phyloP scores from a whole-genome alignment of 2,113 vertebrate species.

The Phalacrocorax pelagicus region DNA sequence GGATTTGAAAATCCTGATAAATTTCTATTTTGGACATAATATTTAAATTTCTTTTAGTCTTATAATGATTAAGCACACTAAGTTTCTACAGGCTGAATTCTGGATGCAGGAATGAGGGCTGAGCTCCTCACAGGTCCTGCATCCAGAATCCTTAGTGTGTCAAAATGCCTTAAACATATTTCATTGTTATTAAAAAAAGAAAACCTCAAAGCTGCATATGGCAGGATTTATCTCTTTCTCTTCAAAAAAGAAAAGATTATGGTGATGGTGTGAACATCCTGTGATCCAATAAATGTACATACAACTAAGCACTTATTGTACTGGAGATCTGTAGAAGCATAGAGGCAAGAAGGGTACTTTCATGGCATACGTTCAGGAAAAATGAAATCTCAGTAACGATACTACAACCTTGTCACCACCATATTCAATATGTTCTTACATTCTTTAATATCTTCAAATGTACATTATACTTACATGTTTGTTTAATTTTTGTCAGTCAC shows the following conservation, averaged over 20 bases:
- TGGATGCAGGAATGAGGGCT: background rate
- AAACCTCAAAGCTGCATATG: background rate
- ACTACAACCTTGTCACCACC: background rate
- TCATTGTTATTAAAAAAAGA: background rate
- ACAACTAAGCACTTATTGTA: background rate
- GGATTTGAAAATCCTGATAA: background rate
- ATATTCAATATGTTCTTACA: background rate
- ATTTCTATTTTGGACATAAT: background rate
- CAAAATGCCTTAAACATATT: background rate
- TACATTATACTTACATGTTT: background rate
- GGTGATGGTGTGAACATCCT: fast-evolving
- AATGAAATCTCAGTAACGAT: background rate
- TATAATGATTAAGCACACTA: background rate
- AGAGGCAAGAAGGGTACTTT: background rate
- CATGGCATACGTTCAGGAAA: background rate
- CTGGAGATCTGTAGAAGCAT: background rate
- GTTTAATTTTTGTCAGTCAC: background rate
- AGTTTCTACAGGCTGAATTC: background rate
- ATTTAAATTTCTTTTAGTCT: background rate
- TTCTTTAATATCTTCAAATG: background rate
- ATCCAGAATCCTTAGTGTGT: background rate
- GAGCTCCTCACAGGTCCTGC: background rate
- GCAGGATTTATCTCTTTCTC: background rate
- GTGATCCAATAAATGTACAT: fast-evolving
- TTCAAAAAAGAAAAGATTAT: background rate